Evolutionary conservation across 1,140 invertebrate genomes (phyloP).

Genomic region (Hirudo medicinalis): DNA sequence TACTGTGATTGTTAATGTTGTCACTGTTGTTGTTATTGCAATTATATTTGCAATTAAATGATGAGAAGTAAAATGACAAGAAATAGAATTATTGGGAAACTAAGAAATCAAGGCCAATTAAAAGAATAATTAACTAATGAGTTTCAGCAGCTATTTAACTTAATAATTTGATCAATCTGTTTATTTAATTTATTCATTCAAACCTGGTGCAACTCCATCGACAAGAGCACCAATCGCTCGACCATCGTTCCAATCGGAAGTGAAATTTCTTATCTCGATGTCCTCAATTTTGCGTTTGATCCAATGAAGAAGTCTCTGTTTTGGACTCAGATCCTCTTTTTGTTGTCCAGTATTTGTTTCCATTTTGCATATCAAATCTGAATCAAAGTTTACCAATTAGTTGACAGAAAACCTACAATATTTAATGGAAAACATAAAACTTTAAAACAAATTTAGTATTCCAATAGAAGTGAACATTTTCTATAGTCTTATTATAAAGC

Average conservation of each 20-base stretch:
- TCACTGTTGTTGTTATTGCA: background rate
- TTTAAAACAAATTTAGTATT: no score
- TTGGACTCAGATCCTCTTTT: slow-evolving; percentile 50
- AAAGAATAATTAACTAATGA: no score
- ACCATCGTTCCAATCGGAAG: slow-evolving; percentile 81
- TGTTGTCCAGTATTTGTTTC: background rate
- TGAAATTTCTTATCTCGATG: slow-evolving; percentile 79
- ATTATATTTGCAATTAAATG: background rate
- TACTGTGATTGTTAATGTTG: background rate
- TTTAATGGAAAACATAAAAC: no score
- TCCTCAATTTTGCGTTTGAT: slow-evolving; percentile 63
- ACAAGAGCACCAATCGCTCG: slow-evolving; percentile 77
- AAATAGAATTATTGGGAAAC: no score
- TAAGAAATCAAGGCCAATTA: no score
- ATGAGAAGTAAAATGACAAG: no score
- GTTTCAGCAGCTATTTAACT: no score
- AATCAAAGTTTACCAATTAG: no score
- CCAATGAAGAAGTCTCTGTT: slow-evolving; percentile 76
- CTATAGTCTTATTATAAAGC: no score
- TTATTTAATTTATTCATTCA: slow-evolving; percentile 2
- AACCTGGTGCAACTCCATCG: slow-evolving; percentile 68
- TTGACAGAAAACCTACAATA: no score
- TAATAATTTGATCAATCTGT: background rate
- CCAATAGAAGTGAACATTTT: no score
- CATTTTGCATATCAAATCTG: background rate